These are phyloP conservation scores for Notiomystis cincta DNA, from an alignment of 2,113 vertebrate species.

Conservation along the genomic window DNA sequence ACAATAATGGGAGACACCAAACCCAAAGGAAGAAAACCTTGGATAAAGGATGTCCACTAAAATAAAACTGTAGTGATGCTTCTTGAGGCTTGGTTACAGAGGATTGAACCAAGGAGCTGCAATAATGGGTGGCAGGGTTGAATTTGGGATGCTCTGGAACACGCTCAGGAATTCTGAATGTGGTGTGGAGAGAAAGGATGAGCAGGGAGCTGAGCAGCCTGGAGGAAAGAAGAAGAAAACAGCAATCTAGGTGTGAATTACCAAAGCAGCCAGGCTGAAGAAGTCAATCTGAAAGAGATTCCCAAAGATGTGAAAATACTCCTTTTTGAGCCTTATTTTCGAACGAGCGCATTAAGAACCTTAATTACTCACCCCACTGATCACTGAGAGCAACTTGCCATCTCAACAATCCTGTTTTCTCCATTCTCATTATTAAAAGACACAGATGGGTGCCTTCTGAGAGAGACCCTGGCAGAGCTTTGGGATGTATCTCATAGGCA, in stretches of 20 bases:
- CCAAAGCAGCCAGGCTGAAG: background rate
- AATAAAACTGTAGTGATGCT: background rate
- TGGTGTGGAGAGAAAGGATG: background rate
- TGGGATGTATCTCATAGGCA: background rate
- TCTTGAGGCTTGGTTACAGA: background rate
- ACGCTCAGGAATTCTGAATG: fast-evolving
- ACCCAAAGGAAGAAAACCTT: background rate
- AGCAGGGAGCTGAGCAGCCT: background rate
- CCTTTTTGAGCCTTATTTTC: background rate
- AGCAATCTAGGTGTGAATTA: background rate
- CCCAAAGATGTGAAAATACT: background rate
- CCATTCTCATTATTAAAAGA: background rate
- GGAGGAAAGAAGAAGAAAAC: background rate
- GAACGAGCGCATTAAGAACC: background rate
- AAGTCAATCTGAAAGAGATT: background rate
- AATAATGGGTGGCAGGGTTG: background rate
- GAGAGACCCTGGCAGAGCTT: background rate
- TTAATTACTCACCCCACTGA: background rate
- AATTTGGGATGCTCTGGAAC: background rate
- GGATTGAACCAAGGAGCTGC: background rate
- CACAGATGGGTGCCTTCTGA: background rate
- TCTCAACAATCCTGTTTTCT: background rate
- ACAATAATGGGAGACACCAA: background rate
- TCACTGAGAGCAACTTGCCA: background rate
- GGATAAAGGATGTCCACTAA: background rate